Evolutionary conservation across 2,113 vertebrate species (phyloP).

Genomic region (Rhabdornis inornatus): DNA sequence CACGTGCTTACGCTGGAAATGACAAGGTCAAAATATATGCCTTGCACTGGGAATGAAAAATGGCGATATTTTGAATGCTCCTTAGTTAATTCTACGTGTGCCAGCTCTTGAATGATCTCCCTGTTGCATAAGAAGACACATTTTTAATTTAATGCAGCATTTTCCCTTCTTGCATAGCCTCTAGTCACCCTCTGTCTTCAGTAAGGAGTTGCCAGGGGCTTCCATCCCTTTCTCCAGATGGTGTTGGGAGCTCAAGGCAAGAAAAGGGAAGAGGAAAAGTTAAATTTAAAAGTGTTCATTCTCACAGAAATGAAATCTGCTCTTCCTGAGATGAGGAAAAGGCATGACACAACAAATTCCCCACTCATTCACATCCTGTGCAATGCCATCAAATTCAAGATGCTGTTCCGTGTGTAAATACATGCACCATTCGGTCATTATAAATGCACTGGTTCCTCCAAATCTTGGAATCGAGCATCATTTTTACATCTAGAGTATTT

Average conservation of each 20-base stretch:
- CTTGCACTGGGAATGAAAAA: neutral
- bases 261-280: neutral
- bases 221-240: constrained; percentile 44
- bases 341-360: constrained; percentile 29
- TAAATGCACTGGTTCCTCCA: neutral
- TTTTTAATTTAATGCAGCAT: neutral
- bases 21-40: constrained; percentile 30
- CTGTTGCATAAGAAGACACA: neutral
- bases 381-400: neutral
- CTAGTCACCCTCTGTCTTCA: constrained; percentile 5
- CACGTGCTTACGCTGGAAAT: neutral
- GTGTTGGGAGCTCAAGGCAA: neutral
- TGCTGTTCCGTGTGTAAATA: neutral
- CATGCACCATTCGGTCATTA: neutral
- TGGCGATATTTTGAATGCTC: neutral
- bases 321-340: neutral
- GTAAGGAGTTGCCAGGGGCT: constrained; percentile 3
- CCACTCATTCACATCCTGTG: neutral
- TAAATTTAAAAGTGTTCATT: constrained; percentile 35
- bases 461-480: neutral
- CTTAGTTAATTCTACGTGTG: neutral
- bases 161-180: neutral
- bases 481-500: neutral
- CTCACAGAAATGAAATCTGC: neutral
- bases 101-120: neutral